Base-by-base conservation (phyloP, 37 sponge, comb jelly and placozoan genomes). In the Aplysina aerophoba region DNA sequence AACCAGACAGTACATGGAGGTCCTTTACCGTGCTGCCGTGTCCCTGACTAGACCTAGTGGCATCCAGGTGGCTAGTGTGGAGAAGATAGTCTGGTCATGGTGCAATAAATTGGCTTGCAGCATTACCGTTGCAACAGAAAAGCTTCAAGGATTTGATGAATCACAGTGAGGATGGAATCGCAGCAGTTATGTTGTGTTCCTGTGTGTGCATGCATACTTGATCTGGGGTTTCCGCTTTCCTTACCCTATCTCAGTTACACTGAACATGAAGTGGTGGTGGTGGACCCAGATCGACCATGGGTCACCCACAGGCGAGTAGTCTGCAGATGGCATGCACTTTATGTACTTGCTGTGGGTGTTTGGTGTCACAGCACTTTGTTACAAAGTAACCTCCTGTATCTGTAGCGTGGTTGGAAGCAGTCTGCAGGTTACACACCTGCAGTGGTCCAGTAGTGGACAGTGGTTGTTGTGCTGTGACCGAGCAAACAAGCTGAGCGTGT, bases 201-300 rank as follows among this genome's bases (percentile, higher is more conserved):
- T 44, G 50, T 44, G 8, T 44, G 3, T 8, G 3, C 50, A 3
- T 44, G n/a, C n/a, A n/a, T n/a, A n/a, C 8, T 44, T 44, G 50
- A 44, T 3, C 50, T 44, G 50, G 50, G 50, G 50, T 11, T 44
- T 8, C 8, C 50, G 6, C 50, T 44, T 44, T 3, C 8, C 8
- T 11, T 44, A 8, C 50, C 50, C 50, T n/a, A 44, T 44, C 50
- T 4, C 64, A 62, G 64, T 4, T n/a, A 62, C 28, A 28, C 64
- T 6, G 54, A 50, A 4, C 40, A 75, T 36, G 53, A 44, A 14
- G 54, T 41, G 21, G 78, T 75, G n/a, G 38, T 75, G 17, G 38
- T 75, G 44, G 78, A 75, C 37, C 78, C 78, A 44, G 78, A 75
- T 54, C 39, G 78, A 40, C 78, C 78, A 19, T 75, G 78, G 78